Percentiles rank a stretch among this genome's conserved stretches.
Evolutionary conservation across 2,113 vertebrate species (phyloP).

Genomic region (Ciconia maguari): DNA sequence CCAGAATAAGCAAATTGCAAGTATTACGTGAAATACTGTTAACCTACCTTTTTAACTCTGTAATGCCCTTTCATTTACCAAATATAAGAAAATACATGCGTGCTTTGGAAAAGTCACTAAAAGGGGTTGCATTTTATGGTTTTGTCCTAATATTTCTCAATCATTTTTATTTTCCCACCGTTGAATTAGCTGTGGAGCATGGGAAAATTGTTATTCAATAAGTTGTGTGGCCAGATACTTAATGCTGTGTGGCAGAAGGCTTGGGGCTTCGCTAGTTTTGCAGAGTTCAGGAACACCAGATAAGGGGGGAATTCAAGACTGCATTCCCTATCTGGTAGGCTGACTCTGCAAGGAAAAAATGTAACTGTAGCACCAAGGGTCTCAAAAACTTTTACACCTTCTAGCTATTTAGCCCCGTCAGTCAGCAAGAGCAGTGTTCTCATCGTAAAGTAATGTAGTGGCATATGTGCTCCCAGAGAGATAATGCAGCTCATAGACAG

Average conservation of each 20-base stretch:
- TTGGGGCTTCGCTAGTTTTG: neutral
- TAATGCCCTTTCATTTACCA: neutral
- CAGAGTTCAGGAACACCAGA: neutral
- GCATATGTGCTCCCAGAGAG: neutral
- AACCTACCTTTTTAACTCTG: neutral
- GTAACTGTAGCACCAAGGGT: neutral
- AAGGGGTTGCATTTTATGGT: neutral
- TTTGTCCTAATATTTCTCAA: neutral
- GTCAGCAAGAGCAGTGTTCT: neutral
- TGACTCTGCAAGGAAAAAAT: neutral
- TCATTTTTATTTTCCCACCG: neutral
- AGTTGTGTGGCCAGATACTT: neutral
- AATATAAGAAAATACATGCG: rapidly evolving
- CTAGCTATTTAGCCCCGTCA: neutral
- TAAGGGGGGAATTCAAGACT: neutral
- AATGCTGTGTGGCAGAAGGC: neutral
- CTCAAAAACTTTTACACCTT: neutral
- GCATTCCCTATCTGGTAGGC: neutral
- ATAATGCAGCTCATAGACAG: neutral
- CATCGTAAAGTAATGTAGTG: neutral
- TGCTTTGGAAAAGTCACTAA: neutral
- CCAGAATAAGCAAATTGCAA: neutral
- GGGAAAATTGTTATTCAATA: neutral
- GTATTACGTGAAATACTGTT: neutral
- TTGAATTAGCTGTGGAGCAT: neutral